Base-by-base conservation (phyloP, 2,797 vertebrate species). In the Nasua narica region DNA sequence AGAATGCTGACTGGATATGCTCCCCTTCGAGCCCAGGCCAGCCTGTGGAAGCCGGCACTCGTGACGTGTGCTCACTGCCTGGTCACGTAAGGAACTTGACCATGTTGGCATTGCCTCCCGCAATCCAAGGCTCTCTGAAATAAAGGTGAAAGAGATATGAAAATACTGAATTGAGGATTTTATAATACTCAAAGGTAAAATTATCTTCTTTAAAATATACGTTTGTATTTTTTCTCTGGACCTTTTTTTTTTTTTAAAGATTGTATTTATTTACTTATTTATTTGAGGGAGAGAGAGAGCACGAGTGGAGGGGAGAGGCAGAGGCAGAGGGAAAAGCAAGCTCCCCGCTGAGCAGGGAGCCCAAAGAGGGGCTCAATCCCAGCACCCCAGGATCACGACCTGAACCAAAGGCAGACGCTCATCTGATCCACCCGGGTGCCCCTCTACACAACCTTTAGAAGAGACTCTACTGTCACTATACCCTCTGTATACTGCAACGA, bases 21-120 rank as follows among this genome's bases (percentile, higher is more conserved):
- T 5, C 48, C 2, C 2, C 10, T 8, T 1, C 1, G 52, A 29
- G 2, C 19, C 29, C 86, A 25, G 13, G 8, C 48, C 2, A 11
- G 18, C 18, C 46, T 29, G 13, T 2, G 25, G 11, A 5, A 29
- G 35, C 32, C 4, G 1, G 16, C 6, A 5, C 13, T 52, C 14
- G 1, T 0, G 14, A 29, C 1, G 18, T 23, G 29, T 0, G 18
- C 18, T 10, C 8, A 19, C 3, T 1, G 14, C 60, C 29, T 46
- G 16, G 19, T 46, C 40, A 3, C 2, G 0, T 2, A 16, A 29
- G 13, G 15, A 32, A 10, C 14, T 2, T 46, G 27, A n/a, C 29
- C 35, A 29, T 12, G 5, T 79, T 6, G 15, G 3, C 8, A 2
- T 27, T 9, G 21, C 37, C 14, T 52, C 27, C 21, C 14, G 43